These are phyloP conservation scores for Manduca sexta DNA, from an alignment of 1,140 invertebrate genomes.

Conservation along the genomic window DNA sequence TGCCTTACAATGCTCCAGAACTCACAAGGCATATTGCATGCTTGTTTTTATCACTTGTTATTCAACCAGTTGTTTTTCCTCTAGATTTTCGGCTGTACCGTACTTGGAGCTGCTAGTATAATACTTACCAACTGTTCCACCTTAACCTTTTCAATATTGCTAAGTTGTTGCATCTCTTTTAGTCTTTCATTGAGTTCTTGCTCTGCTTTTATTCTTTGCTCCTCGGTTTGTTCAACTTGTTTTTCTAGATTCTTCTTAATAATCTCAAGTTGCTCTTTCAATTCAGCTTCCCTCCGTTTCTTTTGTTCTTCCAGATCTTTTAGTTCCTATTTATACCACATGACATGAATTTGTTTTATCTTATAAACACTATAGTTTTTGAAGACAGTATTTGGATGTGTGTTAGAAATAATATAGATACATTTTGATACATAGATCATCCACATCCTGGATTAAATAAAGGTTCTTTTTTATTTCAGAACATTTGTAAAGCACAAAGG, in stretches of 20 bases:
- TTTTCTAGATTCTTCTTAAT: slow-evolving; percentile 70
- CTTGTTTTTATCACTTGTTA: too few species aligned
- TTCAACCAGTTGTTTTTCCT: too few species aligned
- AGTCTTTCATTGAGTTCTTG: slow-evolving; percentile 62
- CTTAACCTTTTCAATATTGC: slow-evolving; percentile 67
- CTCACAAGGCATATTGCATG: too few species aligned
- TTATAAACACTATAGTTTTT: background rate
- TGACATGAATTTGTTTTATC: too few species aligned
- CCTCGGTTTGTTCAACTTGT: slow-evolving; percentile 61
- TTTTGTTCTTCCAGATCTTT: slow-evolving; percentile 46
- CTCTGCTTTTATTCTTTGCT: slow-evolving; percentile 64
- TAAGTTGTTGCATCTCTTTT: slow-evolving; percentile 63
- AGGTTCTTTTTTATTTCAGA: too few species aligned
- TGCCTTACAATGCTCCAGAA: too few species aligned
- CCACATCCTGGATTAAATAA: too few species aligned
- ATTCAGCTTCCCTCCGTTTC: slow-evolving; percentile 38
- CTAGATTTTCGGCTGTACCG: too few species aligned
- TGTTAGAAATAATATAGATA: background rate
- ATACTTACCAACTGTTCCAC: slow-evolving; percentile 63
- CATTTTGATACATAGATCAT: too few species aligned
- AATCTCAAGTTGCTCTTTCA: slow-evolving; percentile 43
- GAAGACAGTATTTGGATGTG: background rate
- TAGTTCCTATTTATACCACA: slow-evolving; percentile 37
- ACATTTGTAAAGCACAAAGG: too few species aligned
- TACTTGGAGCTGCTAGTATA: too few species aligned